Evolutionary conservation across 2,113 vertebrate species (phyloP).

Genomic region (Laterallus jamaicensis): DNA sequence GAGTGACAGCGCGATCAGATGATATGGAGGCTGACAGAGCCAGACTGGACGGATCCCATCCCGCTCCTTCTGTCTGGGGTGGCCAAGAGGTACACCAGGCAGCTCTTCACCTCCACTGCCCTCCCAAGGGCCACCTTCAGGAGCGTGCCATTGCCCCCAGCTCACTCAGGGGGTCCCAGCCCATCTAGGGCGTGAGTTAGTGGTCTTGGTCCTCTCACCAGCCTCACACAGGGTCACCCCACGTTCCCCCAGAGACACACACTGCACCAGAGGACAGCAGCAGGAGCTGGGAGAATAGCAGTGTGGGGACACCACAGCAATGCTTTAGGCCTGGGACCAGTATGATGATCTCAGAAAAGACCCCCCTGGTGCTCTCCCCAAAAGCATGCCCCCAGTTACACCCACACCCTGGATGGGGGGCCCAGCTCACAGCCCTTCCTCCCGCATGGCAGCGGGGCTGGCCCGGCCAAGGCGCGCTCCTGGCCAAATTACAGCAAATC

Average conservation of each 20-base stretch:
- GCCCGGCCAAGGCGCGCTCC: constrained; percentile 3
- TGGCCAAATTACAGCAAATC: constrained; percentile 58
- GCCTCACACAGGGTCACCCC: not conserved
- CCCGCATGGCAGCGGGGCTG: not conserved
- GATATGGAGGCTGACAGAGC: constrained; percentile 7
- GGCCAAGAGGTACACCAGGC: not conserved
- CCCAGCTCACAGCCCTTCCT: not conserved
- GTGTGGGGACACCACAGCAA: not conserved
- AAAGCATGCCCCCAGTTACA: not conserved
- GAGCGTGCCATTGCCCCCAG: not conserved
- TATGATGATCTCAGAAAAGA: fast-evolving
- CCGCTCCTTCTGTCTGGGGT: constrained; percentile 40
- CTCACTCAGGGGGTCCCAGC: not conserved
- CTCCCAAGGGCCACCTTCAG: not conserved
- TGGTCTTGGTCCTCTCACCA: not conserved
- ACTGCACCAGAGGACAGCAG: not conserved
- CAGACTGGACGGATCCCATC: constrained; percentile 46
- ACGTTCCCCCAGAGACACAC: not conserved
- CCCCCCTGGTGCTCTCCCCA: not conserved
- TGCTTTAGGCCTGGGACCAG: not conserved
- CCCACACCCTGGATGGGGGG: not conserved
- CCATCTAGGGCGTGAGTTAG: fast-evolving
- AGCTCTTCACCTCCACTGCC: not conserved
- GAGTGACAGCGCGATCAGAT: not conserved
- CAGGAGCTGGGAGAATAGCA: not conserved